A percentile compares a stretch with the other conserved stretches of the same genome.
phyloP scores from a whole-genome alignment of 2,888 invertebrate species.

The Drosophila phalerata region DNA sequence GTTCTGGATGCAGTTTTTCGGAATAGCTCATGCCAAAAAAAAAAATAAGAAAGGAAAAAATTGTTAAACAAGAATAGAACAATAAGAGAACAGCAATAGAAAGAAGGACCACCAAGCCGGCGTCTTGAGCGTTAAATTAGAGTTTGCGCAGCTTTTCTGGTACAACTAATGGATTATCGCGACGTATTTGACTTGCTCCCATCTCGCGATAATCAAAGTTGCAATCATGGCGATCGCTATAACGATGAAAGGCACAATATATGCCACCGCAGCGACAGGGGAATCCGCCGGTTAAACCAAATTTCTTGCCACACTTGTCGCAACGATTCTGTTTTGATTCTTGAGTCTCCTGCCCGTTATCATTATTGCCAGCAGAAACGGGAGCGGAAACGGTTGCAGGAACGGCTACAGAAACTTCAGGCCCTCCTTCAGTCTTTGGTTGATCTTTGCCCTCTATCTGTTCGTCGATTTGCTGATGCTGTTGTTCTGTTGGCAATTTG shows the following conservation, averaged over 20 bases:
- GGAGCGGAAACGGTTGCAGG: not conserved
- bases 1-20: conserved; percentile 3
- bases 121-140: conserved; percentile 14
- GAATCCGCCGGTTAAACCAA: conserved; percentile 64
- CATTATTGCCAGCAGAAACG: not conserved
- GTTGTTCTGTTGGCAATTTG: conserved; percentile 7
- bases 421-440: conserved; percentile 7
- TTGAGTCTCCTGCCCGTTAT: conserved; percentile 8
- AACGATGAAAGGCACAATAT: conserved; percentile 62
- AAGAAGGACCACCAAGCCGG: conserved; percentile 1
- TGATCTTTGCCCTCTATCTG: conserved; percentile 7
- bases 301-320: conserved; percentile 65
- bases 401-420: not conserved
- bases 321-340: conserved; percentile 54
- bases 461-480: conserved; percentile 7
- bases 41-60: conserved; percentile 1
- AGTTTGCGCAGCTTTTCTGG: conserved; percentile 59
- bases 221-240: conserved; percentile 70
- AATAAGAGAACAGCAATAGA: conserved; percentile 29
- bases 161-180: conserved; percentile 59
- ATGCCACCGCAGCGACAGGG: conserved; percentile 66
- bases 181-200: conserved; percentile 66
- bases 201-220: conserved; percentile 67
- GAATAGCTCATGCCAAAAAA: conserved; percentile 24
- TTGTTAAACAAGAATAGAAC: conserved; percentile 27